Evolutionary conservation across 2,113 vertebrate species (phyloP), one percentile per base, ranked within the genome.

Genomic region (Prionailurus bengalensis): DNA sequence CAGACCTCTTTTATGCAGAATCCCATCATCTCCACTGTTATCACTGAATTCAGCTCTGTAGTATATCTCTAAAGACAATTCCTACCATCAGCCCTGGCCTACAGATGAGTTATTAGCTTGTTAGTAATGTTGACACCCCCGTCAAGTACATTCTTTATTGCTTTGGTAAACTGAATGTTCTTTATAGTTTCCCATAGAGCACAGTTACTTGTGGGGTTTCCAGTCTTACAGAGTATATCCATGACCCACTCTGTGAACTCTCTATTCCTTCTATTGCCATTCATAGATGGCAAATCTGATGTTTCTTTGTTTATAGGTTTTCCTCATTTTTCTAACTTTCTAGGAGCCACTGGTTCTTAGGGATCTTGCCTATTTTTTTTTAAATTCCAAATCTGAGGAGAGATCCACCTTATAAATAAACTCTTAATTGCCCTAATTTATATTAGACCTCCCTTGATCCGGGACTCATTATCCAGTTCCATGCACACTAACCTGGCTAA

Each of bases 111-210:
- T 16, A 39, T 27, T n/a, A 27, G 55, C 7, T 81, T 36, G 15
- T 9, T 23, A 78, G 29, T n/a, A 3, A 31, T 31, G n/a, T 58
- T 33, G 27, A 21, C 45, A 11, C 11, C 7, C 3, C 15, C 10
- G 21, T 85, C n/a, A 23, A 68, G 51, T 61, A 61, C 4, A 71
- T 31, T 39, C 29, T n/a, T 19, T 70, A 39, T 11, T 58, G 3
- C 8, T 79, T 61, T 86, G 25, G 31, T 48, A 61, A 70, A 79
- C 3, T 3, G 31, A 68, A 4, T 93, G 29, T 39, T 39, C 29
- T 68, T 27, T 42, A 15, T 8, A n/a, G 12, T 2, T 1, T 70
- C 15, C 48, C 7, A 76, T 8, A 55, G 0, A n/a, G 0, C 45
- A 76, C 5, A 76, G 21, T 51, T 90, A 82, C 17, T 5, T 42